Base-by-base conservation (phyloP, 2,113 vertebrate genomes). In the Chaenogobius annularis region DNA sequence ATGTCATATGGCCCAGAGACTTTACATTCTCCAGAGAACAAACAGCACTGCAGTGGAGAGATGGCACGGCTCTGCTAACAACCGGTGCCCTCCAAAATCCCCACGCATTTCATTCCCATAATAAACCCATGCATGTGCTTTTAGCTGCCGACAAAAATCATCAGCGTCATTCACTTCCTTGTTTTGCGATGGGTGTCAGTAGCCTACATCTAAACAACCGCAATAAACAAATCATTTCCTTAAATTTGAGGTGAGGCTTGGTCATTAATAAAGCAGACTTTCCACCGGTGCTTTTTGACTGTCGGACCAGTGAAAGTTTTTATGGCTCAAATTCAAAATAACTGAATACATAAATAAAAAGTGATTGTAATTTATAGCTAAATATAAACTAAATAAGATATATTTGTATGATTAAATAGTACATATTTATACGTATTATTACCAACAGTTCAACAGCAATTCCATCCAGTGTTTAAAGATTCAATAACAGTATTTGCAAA, bases 81-180 rank as follows among this genome's bases (percentile, higher is more conserved):
- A 65, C 65, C 23, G 40, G 58, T 40, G 3, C 12, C 26, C 26
- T 37, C 26, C 26, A 19, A 87, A 77, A 74, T 56, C 63, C 73
- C 66, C 10, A n/a, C 22, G 68, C 31, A 55, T 19, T 58, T 63
- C n/a, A 66, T 66, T 55, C 40, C 44, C 43, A 31, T 26, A 73
- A 47, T 80, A 67, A 47, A 58, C 37, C n/a, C 15, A 9, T 17
- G 2, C 37, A 9, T n/a, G 1, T 35, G 19, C 10, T 5, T 63
- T 56, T 68, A 40, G 10, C 15, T 50, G 67, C 63, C 23, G 47
- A 40, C 1, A 54, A 73, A 35, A 80, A 70, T 40, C 20, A 10
- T 50, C n/a, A 52, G 66, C 23, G 22, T 87, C 84, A 84, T 69
- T 17, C 17, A 14, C 74, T 90, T 90, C 87, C 83, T 77, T 73